A percentile compares a stretch with the other conserved stretches of the same genome.
Conservation (phyloP, 1,140 invertebrate species). For the Dreissena rostriformis region DNA sequence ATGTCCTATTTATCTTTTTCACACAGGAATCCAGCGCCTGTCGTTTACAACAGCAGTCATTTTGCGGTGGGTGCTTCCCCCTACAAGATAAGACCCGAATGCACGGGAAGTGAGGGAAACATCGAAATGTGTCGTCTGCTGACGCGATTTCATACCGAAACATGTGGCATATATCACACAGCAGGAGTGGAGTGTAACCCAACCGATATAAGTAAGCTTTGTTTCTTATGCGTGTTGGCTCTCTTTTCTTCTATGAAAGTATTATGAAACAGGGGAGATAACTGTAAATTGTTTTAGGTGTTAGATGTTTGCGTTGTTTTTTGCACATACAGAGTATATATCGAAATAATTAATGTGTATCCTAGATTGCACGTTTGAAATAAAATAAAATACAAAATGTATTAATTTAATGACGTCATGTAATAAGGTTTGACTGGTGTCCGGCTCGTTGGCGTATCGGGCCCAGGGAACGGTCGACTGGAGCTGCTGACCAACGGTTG, state of each 20-base stretch:
- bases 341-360: no score
- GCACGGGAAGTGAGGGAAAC: constrained; percentile 16
- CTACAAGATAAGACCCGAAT: constrained; percentile 1
- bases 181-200: constrained; percentile 19
- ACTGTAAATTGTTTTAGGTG: no score
- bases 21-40: background rate
- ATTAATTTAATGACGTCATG: background rate
- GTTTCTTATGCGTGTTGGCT: no score
- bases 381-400: no score
- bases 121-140: constrained; percentile 21
- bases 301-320: no score
- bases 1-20: background rate
- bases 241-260: no score
- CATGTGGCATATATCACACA: background rate
- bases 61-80: background rate
- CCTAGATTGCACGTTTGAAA: no score
- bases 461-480: constrained; percentile 57
- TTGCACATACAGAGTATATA: no score
- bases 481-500: constrained; percentile 55
- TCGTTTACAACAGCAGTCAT: constrained; percentile 4
- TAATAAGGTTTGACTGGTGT: background rate
- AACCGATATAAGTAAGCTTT: constrained; percentile 2
- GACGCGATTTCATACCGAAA: background rate
- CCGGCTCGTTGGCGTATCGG: constrained; percentile 39
- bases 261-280: no score